Base-by-base conservation (phyloP, 2,888 invertebrate species). In the Eilema depressum region DNA sequence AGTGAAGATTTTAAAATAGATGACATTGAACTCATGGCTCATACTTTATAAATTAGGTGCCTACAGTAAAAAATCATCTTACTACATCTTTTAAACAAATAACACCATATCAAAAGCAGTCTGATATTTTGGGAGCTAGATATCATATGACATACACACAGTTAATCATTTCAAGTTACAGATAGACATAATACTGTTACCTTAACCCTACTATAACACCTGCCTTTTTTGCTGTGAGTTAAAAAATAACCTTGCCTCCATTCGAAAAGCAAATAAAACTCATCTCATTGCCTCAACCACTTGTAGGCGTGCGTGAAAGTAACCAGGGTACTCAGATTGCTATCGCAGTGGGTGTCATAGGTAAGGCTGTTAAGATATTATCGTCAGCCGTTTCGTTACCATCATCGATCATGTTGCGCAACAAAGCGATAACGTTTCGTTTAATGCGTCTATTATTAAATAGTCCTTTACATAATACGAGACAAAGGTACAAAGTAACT, bases 271-370 rank as follows among this genome's bases (percentile, higher is more conserved):
- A 77, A 70, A 76, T 64, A 76, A 79, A 77, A 76, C 79, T 60
- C 60, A 61, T 59, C 23, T 41, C 37, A 47, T 76, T 82, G 76
- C 75, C 73, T 74, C 74, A 70, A 82, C 70, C 63, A 53, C 67
- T 68, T 72, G 86, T 86, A 82, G 86, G 87, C 80, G 86, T 86
- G 63, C 75, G 89, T 89, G 91, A 92, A 92, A 92, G 91, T 90
- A 77, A 85, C 83, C 83, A 78, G 69, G 75, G 60, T 69, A 69
- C 76, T 73, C 71, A 83, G 89, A 90, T 90, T 75, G 75, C 78
- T 87, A 89, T 89, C 88, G 69, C 75, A 72, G 91, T 92, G 88
- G 92, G 91, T 89, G 92, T 90, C 86, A 83, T 84, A 86, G 83
- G 85, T 89, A 85, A 84, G 80, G 77, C 75, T 75, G 68, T 66